A percentile compares a stretch with the other conserved stretches of the same genome.
Evolutionary conservation across 2,113 vertebrate genomes (phyloP).

Genomic region (Speoplatyrhinus poulsoni): DNA sequence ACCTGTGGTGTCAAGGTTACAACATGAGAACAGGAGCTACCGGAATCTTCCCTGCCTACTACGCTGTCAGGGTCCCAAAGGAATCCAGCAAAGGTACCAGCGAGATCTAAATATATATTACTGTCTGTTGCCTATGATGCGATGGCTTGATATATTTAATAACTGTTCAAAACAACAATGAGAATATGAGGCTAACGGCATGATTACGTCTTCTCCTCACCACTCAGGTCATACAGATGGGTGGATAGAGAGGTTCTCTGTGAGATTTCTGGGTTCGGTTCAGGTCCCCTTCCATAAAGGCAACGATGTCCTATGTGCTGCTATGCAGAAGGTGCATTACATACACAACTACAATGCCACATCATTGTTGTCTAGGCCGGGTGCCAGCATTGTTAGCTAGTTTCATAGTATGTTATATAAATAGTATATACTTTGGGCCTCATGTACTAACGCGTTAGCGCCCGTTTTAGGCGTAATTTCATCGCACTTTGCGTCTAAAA

Average conservation of each 20-base stretch:
- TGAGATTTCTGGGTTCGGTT: conserved; percentile 93
- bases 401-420: not conserved
- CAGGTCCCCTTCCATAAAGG: conserved; percentile 93
- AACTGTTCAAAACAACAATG: no score
- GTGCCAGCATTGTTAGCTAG: no score
- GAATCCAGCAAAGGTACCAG: conserved; percentile 62
- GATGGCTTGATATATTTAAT: not conserved
- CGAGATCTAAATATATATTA: not conserved
- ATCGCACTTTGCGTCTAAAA: no score
- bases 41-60: conserved; percentile 94
- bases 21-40: conserved; percentile 93
- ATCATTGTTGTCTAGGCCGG: no score
- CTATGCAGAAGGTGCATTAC: conserved; percentile 91
- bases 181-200: no score
- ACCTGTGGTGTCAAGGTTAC: conserved; percentile 94
- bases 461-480: no score
- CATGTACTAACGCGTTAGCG: no score
- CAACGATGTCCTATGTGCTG: conserved; percentile 89
- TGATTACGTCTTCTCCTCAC: not conserved
- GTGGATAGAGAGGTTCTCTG: conserved; percentile 85
- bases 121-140: not conserved
- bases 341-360: no score
- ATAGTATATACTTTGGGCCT: no score
- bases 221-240: conserved; percentile 75
- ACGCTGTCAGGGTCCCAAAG: conserved; percentile 81